Evolutionary conservation across 2,113 vertebrate genomes (phyloP).

Genomic region (Isurus oxyrinchus): DNA sequence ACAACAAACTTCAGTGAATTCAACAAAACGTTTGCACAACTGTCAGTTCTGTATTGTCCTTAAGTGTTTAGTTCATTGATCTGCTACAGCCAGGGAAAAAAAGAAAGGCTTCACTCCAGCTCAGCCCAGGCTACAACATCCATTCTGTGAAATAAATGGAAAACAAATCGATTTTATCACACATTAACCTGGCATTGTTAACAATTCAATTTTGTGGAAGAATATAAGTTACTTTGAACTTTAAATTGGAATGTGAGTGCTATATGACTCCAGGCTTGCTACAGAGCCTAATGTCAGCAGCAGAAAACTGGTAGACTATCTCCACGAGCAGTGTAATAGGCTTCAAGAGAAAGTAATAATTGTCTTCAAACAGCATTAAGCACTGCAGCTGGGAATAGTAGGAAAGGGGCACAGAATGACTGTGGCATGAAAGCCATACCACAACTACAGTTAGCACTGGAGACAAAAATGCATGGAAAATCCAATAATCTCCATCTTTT

Average conservation of each 20-base stretch:
- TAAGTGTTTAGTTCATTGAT: neutral
- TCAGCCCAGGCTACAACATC: neutral
- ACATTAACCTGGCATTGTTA: slow-evolving; percentile 29
- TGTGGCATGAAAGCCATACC: neutral
- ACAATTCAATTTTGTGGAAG: slow-evolving; percentile 11
- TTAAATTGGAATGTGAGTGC: slow-evolving; percentile 3
- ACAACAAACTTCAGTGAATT: neutral
- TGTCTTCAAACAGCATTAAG: neutral
- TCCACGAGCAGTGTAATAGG: neutral
- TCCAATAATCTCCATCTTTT: neutral
- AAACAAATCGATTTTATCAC: slow-evolving; percentile 3
- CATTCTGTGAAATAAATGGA: slow-evolving; percentile 9
- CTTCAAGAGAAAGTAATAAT: neutral
- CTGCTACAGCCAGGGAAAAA: neutral
- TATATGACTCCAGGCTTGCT: neutral
- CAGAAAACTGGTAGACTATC: neutral
- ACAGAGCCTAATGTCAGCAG: neutral
- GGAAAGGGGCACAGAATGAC: neutral
- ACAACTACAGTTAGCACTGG: neutral
- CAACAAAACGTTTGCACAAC: neutral
- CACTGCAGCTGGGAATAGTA: neutral
- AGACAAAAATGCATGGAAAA: neutral
- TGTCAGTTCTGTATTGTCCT: neutral
- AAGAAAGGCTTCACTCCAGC: neutral
- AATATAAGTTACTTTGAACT: slow-evolving; percentile 25